These are phyloP conservation scores for Phrynocephalus vlangalii DNA, from an alignment of 2,797 vertebrate genomes.

Conservation along the genomic window DNA sequence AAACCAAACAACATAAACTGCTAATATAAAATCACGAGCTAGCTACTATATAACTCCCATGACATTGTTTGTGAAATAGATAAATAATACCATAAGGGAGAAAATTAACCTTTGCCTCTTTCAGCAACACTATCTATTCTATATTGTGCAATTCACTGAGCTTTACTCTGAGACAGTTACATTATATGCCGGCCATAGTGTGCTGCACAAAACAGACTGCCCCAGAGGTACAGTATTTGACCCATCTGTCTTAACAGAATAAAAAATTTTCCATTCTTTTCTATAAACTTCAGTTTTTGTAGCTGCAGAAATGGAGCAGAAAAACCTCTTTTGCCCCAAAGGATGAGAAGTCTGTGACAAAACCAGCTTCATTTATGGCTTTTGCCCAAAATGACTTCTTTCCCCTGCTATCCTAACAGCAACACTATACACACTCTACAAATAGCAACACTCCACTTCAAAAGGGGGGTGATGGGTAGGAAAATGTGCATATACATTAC, in stretches of 20 bases:
- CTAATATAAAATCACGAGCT: neutral
- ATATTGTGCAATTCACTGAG: neutral
- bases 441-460: neutral
- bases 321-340: neutral
- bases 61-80: neutral
- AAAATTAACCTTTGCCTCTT: slow-evolving; percentile 22
- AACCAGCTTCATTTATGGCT: neutral
- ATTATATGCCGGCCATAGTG: neutral
- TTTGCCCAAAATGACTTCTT: neutral
- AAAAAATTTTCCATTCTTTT: neutral
- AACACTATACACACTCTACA: too few species aligned
- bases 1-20: slow-evolving; percentile 23
- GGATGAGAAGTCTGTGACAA: neutral
- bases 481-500: neutral
- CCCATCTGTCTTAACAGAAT: neutral
- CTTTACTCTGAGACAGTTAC: neutral
- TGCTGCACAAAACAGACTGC: neutral
- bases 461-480: neutral
- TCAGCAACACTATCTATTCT: neutral
- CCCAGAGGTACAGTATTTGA: neutral
- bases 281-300: neutral
- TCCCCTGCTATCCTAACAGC: neutral
- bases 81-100: neutral
- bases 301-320: neutral
- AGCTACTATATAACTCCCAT: neutral